Evolutionary conservation across 2,797 vertebrate species (phyloP).

Genomic region (Eurystomus glaucurus): DNA sequence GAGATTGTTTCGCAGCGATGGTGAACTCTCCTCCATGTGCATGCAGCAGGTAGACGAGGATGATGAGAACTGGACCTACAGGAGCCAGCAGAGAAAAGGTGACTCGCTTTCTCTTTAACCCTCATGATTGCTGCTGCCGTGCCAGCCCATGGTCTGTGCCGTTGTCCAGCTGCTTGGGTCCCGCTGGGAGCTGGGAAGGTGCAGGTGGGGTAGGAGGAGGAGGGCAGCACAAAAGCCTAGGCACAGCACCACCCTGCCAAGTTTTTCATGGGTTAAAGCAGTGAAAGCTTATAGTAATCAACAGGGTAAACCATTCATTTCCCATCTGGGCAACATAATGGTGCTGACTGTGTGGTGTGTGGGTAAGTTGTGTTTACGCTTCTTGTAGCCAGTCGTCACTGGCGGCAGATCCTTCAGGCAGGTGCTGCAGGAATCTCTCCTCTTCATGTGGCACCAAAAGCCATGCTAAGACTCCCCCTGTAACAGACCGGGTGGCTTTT

Average conservation of each 20-base stretch:
- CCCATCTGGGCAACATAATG: background rate
- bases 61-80: constrained; percentile 91
- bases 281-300: background rate
- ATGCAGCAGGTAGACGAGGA: constrained; percentile 82
- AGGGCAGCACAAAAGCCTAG: background rate
- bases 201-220: background rate
- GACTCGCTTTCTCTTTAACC: constrained; percentile 74
- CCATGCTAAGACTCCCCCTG: background rate
- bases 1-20: constrained; percentile 93
- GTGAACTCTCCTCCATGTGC: constrained; percentile 85
- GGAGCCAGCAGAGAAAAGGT: constrained; percentile 92
- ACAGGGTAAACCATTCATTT: background rate
- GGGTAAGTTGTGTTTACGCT: background rate
- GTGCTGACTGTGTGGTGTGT: background rate
- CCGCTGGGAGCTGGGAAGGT: background rate
- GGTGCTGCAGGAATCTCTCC: background rate
- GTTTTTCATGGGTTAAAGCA: background rate
- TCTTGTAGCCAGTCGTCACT: background rate
- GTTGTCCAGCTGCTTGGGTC: background rate
- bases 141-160: background rate
- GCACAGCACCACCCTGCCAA: background rate
- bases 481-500: background rate
- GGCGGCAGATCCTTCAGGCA: background rate
- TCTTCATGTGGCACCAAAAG: background rate
- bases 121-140: background rate